Percentiles rank a stretch among this genome's conserved stretches.
phyloP scores from a whole-genome alignment of 2,888 invertebrate species.

The Drosophila prolongata region DNA sequence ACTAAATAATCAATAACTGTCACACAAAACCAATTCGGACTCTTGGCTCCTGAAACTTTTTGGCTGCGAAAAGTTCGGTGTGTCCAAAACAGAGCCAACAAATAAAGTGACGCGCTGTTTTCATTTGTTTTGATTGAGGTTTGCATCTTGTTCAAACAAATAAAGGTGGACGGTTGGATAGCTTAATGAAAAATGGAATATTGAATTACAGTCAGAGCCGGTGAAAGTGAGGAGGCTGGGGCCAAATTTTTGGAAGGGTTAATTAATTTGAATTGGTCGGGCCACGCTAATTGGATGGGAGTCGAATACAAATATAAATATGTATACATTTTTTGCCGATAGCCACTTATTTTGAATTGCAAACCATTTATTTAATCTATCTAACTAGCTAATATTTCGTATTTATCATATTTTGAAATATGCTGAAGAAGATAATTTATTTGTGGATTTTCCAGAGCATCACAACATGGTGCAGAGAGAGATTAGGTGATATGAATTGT shows the following conservation, averaged over 20 bases:
- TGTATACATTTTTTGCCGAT: no score
- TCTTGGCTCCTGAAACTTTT: conserved; percentile 37
- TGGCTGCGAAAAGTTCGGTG: conserved; percentile 44
- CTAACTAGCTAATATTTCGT: no score
- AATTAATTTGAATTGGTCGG: background rate
- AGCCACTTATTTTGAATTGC: background rate
- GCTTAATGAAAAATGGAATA: conserved; percentile 36
- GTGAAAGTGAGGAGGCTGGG: background rate
- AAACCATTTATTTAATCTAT: background rate
- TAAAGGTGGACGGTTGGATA: conserved; percentile 11
- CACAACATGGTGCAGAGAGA: background rate
- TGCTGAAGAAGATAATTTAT: background rate
- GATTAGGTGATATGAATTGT: conserved; percentile 1
- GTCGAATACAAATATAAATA: background rate
- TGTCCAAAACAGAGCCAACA: conserved; percentile 52
- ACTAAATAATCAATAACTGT: conserved; percentile 73
- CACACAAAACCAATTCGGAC: conserved; percentile 44
- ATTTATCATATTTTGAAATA: background rate
- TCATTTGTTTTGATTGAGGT: conserved; percentile 66
- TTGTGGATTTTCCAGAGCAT: background rate
- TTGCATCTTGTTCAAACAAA: conserved; percentile 35
- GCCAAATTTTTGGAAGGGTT: conserved; percentile 2
- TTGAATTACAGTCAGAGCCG: conserved; percentile 47
- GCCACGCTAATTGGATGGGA: background rate
- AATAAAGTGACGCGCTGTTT: conserved; percentile 56